Base-by-base conservation (phyloP, 2,797 vertebrate species). In the Astyanax mexicanus region DNA sequence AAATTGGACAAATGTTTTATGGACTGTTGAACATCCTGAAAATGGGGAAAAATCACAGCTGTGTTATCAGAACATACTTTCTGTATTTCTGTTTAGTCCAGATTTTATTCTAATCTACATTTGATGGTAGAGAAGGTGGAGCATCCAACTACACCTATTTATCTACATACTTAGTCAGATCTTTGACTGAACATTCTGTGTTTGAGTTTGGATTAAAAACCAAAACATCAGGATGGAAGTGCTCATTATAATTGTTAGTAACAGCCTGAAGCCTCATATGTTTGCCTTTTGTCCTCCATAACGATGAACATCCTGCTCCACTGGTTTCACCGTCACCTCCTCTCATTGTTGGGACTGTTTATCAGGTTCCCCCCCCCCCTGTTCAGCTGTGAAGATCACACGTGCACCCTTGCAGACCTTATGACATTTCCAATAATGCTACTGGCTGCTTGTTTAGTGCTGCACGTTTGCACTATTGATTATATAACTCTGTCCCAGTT, bases 51-150 rank as follows among this genome's bases (percentile, higher is more conserved):
- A 12, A n/a, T 23, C n/a, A 45, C 57, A 1, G 10, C 23, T 19
- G n/a, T 21, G n/a, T 76, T 19, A 29, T 10, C 40, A 29, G 15
- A 0, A n/a, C 52, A 47, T 80, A 8, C 42, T n/a, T 80, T 76
- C 82, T 83, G 55, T 69, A 78, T 78, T 79, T 67, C 79, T 82
- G 81, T 82, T 81, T 82, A 87, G 89, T 89, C 83, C 78, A 82
- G 84, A 81, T 88, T 83, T 88, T 91, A 91, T 87, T 79, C 87
- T 88, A 80, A 69, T 42, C 54, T 60, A n/a, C n/a, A n/a, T n/a
- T n/a, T n/a, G n/a, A n/a, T n/a, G n/a, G n/a, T n/a, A n/a, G n/a
- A n/a, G 13, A 2, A 2, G 29, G 29, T 2, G 5, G 29, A 32
- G 29, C 5, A 29, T 32, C 29, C 29, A 32, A n/a, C n/a, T n/a